These are phyloP conservation scores for Nasonovia ribisnigri DNA, from an alignment of 2,888 invertebrate genomes.

Conservation along the genomic window DNA sequence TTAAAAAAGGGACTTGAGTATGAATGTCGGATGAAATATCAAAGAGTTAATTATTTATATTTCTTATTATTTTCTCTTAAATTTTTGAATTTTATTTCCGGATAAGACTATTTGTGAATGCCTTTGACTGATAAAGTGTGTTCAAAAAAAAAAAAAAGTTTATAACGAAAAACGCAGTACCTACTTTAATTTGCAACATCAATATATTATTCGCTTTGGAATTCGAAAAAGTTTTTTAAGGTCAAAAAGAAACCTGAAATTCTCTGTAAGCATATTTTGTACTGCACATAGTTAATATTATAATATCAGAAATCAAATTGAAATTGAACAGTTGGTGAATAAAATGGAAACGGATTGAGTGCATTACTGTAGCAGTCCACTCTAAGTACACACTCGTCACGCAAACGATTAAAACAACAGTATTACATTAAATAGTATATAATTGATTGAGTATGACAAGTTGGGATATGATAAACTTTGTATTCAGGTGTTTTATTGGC, in stretches of 20 bases:
- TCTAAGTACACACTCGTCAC: neutral
- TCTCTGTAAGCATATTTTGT: neutral
- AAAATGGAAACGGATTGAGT: neutral
- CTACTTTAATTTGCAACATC: neutral
- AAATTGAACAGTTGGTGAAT: neutral
- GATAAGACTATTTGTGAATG: neutral
- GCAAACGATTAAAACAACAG: neutral
- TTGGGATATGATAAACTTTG: neutral
- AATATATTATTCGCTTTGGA: neutral
- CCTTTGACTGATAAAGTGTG: neutral
- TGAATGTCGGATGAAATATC: neutral
- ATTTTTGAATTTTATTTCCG: neutral
- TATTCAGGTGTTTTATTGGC: too few relatives aligned
- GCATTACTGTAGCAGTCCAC: neutral
- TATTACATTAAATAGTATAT: neutral
- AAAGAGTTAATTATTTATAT: neutral
- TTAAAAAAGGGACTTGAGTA: neutral
- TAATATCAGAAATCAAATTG: neutral
- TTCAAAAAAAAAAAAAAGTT: neutral
- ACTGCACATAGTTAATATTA: neutral
- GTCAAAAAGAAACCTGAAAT: neutral
- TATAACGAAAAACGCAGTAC: neutral
- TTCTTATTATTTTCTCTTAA: neutral
- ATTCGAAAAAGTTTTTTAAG: neutral
- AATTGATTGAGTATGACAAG: neutral